Conservation (phyloP, 2,888 invertebrate genomes). For the Pachliopta kotzebuea region DNA sequence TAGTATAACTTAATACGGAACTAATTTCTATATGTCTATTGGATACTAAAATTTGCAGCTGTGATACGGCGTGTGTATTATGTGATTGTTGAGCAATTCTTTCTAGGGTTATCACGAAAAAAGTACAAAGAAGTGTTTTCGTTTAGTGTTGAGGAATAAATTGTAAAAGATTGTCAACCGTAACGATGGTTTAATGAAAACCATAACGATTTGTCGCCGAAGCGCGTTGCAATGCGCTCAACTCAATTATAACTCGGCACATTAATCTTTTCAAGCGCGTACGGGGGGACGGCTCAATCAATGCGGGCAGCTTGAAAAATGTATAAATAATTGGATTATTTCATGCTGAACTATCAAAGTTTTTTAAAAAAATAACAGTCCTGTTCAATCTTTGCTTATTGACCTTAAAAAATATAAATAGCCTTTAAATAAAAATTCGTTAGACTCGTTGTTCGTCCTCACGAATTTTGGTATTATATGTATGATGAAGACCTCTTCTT, state of each 20-base stretch:
- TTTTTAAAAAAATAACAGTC: background rate
- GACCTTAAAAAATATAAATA: too few relatives aligned
- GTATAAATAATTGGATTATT: background rate
- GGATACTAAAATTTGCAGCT: too few relatives aligned
- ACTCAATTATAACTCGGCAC: slow-evolving; percentile 8
- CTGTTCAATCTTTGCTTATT: too few relatives aligned
- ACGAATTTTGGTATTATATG: too few relatives aligned
- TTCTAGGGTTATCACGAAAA: too few relatives aligned
- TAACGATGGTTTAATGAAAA: background rate
- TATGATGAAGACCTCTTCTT: too few relatives aligned
- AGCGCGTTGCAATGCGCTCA: slow-evolving; percentile 2
- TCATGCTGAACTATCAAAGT: background rate
- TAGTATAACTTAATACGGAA: too few relatives aligned
- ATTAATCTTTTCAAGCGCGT: slow-evolving; percentile 10
- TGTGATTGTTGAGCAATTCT: too few relatives aligned
- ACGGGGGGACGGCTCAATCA: slow-evolving; percentile 8
- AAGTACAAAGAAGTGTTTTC: background rate
- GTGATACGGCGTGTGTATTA: too few relatives aligned
- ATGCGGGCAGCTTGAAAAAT: background rate
- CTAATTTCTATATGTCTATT: too few relatives aligned
- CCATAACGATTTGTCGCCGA: background rate
- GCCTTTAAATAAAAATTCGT: too few relatives aligned
- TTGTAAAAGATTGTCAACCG: background rate
- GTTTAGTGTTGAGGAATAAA: background rate
- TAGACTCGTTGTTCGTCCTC: too few relatives aligned